A percentile compares a stretch with the other conserved stretches of the same genome.
These are phyloP conservation scores for Himalopsyche anomala DNA, from an alignment of 2,888 invertebrate species.

Conservation along the genomic window DNA sequence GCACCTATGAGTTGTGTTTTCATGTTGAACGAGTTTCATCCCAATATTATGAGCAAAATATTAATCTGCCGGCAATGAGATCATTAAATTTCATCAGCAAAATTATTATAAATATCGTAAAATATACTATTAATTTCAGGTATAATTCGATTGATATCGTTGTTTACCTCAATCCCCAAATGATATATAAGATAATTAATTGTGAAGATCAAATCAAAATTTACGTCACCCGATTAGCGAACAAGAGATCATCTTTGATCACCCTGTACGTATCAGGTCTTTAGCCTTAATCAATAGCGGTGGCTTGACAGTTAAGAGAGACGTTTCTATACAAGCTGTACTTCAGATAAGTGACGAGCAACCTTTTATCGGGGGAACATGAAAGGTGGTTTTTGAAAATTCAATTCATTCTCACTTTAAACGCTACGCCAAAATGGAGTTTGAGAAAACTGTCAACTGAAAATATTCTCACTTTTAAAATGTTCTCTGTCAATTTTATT, in stretches of 20 bases:
- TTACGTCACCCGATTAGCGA: not conserved
- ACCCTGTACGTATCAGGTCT: conserved; percentile 33
- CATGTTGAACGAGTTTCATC: too few species aligned
- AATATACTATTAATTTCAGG: too few species aligned
- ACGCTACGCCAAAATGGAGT: not conserved
- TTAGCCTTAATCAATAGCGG: conserved; percentile 42
- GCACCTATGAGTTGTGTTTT: too few species aligned
- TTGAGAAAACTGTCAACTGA: not conserved
- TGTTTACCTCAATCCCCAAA: too few species aligned
- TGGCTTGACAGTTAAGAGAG: conserved; percentile 34
- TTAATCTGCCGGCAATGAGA: too few species aligned
- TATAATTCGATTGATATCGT: too few species aligned
- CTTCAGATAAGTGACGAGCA: conserved; percentile 35
- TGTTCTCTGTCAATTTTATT: too few species aligned
- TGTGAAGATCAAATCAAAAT: not conserved
- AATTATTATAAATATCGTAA: too few species aligned
- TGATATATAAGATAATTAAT: too few species aligned
- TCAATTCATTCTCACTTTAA: not conserved
- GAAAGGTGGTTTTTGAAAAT: conserved; percentile 24
- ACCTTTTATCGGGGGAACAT: conserved; percentile 14
- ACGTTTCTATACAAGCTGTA: conserved; percentile 42
- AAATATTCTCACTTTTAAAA: not conserved
- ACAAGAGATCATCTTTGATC: conserved; percentile 6
- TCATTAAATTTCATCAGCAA: too few species aligned
- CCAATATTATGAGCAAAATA: too few species aligned